Percentiles rank a stretch among this genome's conserved stretches.
phyloP scores from a whole-genome alignment of 2,888 invertebrate genomes.

The Trileptium ribeirensis region DNA sequence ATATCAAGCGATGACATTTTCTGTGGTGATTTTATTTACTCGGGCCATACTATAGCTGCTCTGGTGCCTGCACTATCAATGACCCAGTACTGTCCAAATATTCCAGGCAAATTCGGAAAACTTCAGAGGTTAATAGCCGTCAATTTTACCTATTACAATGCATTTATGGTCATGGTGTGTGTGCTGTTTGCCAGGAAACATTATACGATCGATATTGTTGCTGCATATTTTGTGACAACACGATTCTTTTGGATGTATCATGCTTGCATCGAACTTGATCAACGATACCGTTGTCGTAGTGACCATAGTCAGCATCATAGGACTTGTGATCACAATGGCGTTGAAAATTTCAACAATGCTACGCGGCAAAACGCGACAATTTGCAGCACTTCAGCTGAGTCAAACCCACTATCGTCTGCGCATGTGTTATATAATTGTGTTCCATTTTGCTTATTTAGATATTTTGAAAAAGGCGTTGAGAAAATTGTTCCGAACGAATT shows the following conservation, averaged over 20 bases:
- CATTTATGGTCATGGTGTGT: conserved; percentile 64
- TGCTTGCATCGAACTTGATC: conserved; percentile 61
- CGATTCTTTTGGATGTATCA: conserved; percentile 85
- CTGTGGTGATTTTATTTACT: conserved; percentile 48
- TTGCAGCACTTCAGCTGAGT: too few relatives aligned
- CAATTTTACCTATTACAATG: not conserved
- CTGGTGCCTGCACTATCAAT: conserved; percentile 9
- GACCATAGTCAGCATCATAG: too few relatives aligned
- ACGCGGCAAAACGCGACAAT: too few relatives aligned
- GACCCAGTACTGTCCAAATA: conserved; percentile 15
- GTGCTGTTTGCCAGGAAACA: conserved; percentile 77
- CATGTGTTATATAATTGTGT: too few relatives aligned
- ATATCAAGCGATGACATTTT: conserved; percentile 39
- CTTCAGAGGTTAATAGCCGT: too few relatives aligned
- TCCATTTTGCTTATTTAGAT: too few relatives aligned
- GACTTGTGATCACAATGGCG: too few relatives aligned
- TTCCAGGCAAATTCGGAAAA: not conserved
- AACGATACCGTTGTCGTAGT: too few relatives aligned
- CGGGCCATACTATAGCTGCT: conserved; percentile 42
- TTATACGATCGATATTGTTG: conserved; percentile 81
- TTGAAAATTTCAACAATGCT: too few relatives aligned
- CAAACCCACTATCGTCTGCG: too few relatives aligned
- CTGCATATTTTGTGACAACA: conserved; percentile 83
- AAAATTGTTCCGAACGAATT: too few relatives aligned
- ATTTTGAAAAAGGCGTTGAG: too few relatives aligned